A percentile compares a stretch with the other conserved stretches of the same genome.
Conservation (phyloP, 2,888 invertebrate species). For the Mythimna ferrago region DNA sequence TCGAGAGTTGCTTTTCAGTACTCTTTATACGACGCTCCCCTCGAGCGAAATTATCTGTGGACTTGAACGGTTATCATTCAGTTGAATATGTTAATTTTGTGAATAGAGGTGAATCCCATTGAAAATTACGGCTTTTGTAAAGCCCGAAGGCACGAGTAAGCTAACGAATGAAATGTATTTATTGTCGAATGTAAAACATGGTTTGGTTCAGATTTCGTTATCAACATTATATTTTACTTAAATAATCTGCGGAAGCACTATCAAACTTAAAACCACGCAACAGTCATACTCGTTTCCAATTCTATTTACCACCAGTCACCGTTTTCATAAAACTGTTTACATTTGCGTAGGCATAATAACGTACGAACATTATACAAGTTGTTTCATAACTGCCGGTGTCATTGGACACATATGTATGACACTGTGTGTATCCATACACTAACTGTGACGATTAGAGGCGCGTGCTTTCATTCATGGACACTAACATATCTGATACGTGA, state of each 20-base stretch:
- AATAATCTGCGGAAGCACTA: conserved; percentile 6
- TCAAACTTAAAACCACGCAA: conserved; percentile 11
- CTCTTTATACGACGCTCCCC: conserved; percentile 51
- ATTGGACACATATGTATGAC: conserved; percentile 68
- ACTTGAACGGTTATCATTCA: conserved; percentile 35
- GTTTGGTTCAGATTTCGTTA: neutral
- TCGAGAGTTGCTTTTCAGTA: conserved; percentile 59
- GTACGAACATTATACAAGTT: conserved; percentile 63
- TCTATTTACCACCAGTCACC: conserved; percentile 44
- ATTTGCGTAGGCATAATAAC: conserved; percentile 63
- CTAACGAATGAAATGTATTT: conserved; percentile 11
- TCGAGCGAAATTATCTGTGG: conserved; percentile 53
- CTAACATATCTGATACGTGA: conserved; percentile 67
- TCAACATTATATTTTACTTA: neutral
- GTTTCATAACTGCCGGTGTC: conserved; percentile 69
- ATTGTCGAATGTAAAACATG: neutral
- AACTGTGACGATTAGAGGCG: conserved; percentile 55
- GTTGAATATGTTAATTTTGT: conserved; percentile 30
- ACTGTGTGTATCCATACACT: conserved; percentile 51
- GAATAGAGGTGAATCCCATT: conserved; percentile 27
- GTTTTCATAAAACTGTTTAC: conserved; percentile 57
- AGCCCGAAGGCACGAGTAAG: neutral
- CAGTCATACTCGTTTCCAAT: conserved; percentile 28
- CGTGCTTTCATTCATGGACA: conserved; percentile 65
- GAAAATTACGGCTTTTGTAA: conserved; percentile 44